phyloP scores from a whole-genome alignment of 2,113 vertebrate species.

The Hippocampus comes region DNA sequence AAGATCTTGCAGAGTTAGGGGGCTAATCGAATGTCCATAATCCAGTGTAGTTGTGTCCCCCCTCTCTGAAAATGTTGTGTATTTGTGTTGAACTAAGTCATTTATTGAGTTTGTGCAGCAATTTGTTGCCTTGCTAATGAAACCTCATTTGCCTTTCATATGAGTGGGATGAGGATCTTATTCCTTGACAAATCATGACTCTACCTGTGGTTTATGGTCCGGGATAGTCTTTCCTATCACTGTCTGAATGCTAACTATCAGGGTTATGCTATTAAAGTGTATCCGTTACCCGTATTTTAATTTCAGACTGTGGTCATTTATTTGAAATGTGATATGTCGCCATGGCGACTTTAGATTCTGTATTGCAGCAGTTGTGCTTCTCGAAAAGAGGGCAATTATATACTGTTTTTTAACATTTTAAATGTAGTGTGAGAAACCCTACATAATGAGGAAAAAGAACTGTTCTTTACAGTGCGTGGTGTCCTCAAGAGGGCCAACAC shows the following conservation, averaged over 20 bases:
- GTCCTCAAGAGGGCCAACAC: too few relatives aligned
- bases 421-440: too few relatives aligned
- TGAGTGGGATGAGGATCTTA: constrained; percentile 29
- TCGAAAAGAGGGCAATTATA: too few relatives aligned
- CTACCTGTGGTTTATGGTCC: constrained; percentile 26
- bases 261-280: background rate
- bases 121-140: constrained; percentile 43
- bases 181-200: constrained; percentile 11
- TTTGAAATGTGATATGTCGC: background rate
- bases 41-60: constrained; percentile 32
- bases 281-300: background rate
- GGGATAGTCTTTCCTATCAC: constrained; percentile 19
- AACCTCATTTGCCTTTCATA: constrained; percentile 45
- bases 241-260: constrained; percentile 7
- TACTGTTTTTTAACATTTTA: too few relatives aligned
- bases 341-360: too few relatives aligned
- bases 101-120: constrained; percentile 25
- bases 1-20: constrained; percentile 24
- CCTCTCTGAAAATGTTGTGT: constrained; percentile 18
- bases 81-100: constrained; percentile 5
- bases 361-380: too few relatives aligned
- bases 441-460: too few relatives aligned
- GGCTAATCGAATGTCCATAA: constrained; percentile 48
- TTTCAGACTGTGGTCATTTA: background rate
- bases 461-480: too few relatives aligned